phyloP scores from a whole-genome alignment of 2,113 vertebrate species.

The Antigone vipio region DNA sequence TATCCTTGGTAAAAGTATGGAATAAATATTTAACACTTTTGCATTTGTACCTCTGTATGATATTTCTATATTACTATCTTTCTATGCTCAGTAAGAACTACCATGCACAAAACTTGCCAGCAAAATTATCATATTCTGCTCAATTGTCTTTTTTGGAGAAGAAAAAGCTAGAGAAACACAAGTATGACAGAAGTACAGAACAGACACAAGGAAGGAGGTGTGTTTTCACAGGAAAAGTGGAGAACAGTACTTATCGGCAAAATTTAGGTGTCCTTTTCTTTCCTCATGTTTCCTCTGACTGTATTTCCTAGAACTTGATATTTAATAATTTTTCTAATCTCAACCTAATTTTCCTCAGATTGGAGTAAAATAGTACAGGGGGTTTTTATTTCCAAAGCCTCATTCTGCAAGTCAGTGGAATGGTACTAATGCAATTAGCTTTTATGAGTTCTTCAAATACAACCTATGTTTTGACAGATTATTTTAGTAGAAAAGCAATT shows the following conservation, averaged over 20 bases:
- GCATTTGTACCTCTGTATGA: background rate
- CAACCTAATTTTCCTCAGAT: background rate
- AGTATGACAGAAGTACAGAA: background rate
- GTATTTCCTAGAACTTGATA: background rate
- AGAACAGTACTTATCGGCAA: background rate
- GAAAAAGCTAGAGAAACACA: background rate
- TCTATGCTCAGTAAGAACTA: background rate
- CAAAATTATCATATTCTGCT: background rate
- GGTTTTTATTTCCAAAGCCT: background rate
- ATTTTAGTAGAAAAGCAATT: background rate
- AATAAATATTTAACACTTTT: background rate
- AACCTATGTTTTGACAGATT: background rate
- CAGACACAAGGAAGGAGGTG: background rate
- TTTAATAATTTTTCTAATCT: background rate
- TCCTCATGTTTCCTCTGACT: background rate
- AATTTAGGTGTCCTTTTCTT: background rate
- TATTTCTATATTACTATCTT: background rate
- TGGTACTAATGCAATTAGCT: background rate
- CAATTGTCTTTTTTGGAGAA: background rate
- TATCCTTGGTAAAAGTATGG: background rate
- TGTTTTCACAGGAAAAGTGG: background rate
- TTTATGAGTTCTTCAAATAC: background rate
- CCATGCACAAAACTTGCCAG: background rate
- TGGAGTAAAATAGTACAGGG: background rate
- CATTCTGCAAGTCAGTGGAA: background rate